Percentiles rank a stretch among this genome's conserved stretches.
These are phyloP conservation scores for Holothuria glaberrima DNA, from an alignment of 35 echinoderm and acorn worm genomes.

Conservation along the genomic window DNA sequence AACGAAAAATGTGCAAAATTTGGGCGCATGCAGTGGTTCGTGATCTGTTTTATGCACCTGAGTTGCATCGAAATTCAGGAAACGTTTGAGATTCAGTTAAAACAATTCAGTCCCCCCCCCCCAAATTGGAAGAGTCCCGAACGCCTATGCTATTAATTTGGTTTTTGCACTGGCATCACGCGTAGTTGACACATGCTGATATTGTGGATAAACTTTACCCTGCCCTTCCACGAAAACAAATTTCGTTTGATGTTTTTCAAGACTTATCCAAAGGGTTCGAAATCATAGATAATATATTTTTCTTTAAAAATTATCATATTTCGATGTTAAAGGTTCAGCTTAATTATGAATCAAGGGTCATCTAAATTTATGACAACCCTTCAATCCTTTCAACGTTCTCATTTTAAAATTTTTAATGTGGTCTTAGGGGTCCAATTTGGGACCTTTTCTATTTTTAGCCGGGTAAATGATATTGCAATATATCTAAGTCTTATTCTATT, in stretches of 20 bases:
- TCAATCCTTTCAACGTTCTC: neutral
- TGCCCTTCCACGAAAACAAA: neutral
- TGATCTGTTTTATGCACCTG: too few relatives aligned
- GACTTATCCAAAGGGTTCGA: neutral
- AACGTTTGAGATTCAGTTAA: neutral
- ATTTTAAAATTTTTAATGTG: neutral
- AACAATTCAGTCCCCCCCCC: too few relatives aligned
- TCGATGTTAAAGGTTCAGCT: neutral
- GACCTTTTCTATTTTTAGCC: neutral
- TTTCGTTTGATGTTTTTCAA: neutral
- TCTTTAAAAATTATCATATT: neutral
- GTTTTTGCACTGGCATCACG: neutral
- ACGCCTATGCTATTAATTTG: neutral
- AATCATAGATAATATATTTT: neutral
- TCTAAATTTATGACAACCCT: neutral
- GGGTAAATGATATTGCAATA: conserved; percentile 7
- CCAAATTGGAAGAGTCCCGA: too few relatives aligned
- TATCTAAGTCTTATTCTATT: neutral
- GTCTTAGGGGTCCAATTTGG: neutral
- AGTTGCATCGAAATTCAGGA: too few relatives aligned
- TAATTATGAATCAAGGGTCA: neutral
- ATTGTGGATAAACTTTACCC: conserved; percentile 12
- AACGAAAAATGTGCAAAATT: neutral
- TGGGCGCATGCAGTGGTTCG: neutral
- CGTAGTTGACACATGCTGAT: neutral